Base-by-base conservation (phyloP, 1,140 invertebrate species). In the Aphelinus atriplicis region DNA sequence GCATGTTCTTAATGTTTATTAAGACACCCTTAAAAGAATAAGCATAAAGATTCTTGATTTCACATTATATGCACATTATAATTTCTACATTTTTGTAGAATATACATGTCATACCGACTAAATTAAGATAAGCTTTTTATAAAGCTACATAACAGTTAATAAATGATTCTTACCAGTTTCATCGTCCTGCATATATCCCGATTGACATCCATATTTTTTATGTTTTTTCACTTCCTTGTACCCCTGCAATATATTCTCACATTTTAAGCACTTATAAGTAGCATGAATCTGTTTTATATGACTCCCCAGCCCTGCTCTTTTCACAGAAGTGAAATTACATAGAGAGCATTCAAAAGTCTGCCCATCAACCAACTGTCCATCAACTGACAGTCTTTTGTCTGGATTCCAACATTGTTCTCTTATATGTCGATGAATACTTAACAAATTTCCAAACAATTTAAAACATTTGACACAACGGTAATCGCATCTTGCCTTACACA, bases 251-350 rank as follows among this genome's bases (percentile, higher is more conserved):
- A 9, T 66, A 7, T 2, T 2, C 2, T 10, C 6, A n/a, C 66
- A 68, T 47, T n/a, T 46, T 7, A 68, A 57, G 26, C 66, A 68
- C 10, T 57, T 68, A 45, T 57, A 68, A 47, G 57, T 48, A n/a
- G 66, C 45, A 47, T 68, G 66, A 9, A 57, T 46, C n/a, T 1
- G 46, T 48, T 68, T 56, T n/a, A 57, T 68, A 10, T 68, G 66
- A 57, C 10, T 66, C 6, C 46, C 3, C 46, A 68, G 53, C 56
- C n/a, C 7, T 46, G 46, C 4, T 50, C n/a, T 68, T 46, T 45
- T 7, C 2, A 45, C 3, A 26, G 3, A n/a, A 1, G 42, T 57
- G 47, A 10, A 68, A 48, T 58, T 5, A 68, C 66, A 68, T 47
- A 68, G 7, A 10, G 4, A 6, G 43, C 66, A 68, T 58, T 9